These are phyloP conservation scores for Temnothorax rugatulus DNA, from an alignment of 2,888 invertebrate species.

Conservation along the genomic window DNA sequence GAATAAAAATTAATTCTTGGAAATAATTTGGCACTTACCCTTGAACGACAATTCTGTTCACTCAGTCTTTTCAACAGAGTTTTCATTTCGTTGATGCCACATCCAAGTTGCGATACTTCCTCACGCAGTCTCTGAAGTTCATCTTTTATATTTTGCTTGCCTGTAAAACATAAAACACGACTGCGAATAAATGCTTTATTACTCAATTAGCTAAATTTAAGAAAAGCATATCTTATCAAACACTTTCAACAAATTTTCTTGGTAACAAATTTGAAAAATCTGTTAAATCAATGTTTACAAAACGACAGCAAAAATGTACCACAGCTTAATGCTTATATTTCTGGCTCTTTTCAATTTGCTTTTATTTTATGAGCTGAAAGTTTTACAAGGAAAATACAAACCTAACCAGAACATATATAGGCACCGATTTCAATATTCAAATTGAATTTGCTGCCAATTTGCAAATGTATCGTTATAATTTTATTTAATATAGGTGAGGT, in stretches of 20 bases:
- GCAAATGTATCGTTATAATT: not conserved
- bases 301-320: not conserved
- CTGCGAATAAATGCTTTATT: not conserved
- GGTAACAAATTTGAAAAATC: not conserved
- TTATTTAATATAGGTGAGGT: not conserved
- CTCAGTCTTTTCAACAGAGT: slow-evolving; percentile 68
- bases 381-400: too few relatives aligned
- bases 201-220: not conserved
- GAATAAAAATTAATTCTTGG: slow-evolving; percentile 11
- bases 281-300: not conserved
- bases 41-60: slow-evolving; percentile 65
- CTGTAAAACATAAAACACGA: slow-evolving; percentile 62
- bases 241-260: not conserved
- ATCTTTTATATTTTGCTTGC: slow-evolving; percentile 69
- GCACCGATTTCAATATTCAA: too few relatives aligned
- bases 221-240: not conserved
- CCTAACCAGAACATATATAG: not conserved
- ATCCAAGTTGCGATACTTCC: slow-evolving; percentile 58
- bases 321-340: not conserved
- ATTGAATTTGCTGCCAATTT: too few relatives aligned
- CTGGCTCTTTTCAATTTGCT: too few relatives aligned
- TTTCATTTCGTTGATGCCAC: slow-evolving; percentile 62
- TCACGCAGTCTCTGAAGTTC: slow-evolving; percentile 65
- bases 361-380: too few relatives aligned
- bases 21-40: slow-evolving; percentile 67